Evolutionary conservation across 2,888 invertebrate species (phyloP).

Genomic region (Meiosimyza decipiens): DNA sequence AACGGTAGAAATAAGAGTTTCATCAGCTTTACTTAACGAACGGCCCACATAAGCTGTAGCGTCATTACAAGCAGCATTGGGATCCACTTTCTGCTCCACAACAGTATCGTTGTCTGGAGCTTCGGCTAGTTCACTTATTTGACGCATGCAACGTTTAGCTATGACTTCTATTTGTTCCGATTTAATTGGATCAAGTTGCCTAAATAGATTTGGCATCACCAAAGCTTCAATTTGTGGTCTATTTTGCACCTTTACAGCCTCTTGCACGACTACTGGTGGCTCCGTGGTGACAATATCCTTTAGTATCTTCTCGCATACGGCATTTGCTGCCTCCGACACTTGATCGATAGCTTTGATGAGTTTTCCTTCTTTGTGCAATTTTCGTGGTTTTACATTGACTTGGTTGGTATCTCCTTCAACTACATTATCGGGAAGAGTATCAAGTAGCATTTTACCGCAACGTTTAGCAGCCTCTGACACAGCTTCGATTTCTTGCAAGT

Average conservation of each 20-base stretch:
- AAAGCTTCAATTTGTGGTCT: conserved; percentile 41
- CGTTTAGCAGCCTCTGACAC: conserved; percentile 68
- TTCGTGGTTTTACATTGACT: conserved; percentile 45
- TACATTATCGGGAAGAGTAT: conserved; percentile 61
- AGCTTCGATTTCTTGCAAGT: conserved; percentile 66
- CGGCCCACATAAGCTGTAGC: conserved; percentile 34
- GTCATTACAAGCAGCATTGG: conserved; percentile 50
- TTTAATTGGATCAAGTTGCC: conserved; percentile 68
- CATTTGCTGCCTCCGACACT: conserved; percentile 64
- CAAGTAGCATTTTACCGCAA: conserved; percentile 68
- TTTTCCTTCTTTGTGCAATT: conserved; percentile 61
- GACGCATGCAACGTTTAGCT: conserved; percentile 68
- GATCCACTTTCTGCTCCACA: conserved; percentile 41
- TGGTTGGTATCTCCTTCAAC: conserved; percentile 34
- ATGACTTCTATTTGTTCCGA: conserved; percentile 69
- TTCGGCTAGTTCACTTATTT: conserved; percentile 62
- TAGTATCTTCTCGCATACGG: conserved; percentile 63
- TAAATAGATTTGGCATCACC: conserved; percentile 64
- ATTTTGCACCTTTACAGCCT: conserved; percentile 57
- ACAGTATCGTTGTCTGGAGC: conserved; percentile 67
- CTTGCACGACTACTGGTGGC: conserved; percentile 59
- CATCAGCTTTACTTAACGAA: conserved; percentile 47
- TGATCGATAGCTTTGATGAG: conserved; percentile 63
- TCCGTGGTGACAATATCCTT: conserved; percentile 63
- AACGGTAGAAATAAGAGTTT: conserved; percentile 60